These are phyloP conservation scores for Brachyptera putata DNA, from an alignment of 2,888 invertebrate genomes.

Conservation along the genomic window DNA sequence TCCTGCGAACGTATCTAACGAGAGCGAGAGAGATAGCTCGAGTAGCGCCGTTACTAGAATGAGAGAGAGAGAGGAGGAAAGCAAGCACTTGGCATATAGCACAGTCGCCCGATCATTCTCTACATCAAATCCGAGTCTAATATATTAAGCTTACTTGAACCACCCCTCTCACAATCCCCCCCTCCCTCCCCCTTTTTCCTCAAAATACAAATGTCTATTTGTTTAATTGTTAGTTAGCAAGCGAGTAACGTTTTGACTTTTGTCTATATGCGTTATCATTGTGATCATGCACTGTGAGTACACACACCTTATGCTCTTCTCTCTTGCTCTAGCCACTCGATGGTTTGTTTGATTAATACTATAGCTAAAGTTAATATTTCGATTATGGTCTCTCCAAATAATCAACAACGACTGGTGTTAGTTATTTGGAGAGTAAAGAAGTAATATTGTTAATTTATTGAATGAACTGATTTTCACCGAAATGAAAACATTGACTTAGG, in stretches of 20 bases:
- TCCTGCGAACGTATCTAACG: conserved; percentile 17
- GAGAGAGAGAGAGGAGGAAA: neutral
- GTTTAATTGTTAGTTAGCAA: conserved; percentile 19
- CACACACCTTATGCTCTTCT: neutral
- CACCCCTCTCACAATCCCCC: neutral
- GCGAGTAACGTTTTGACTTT: conserved; percentile 2
- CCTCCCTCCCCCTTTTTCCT: neutral
- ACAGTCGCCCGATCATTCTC: neutral
- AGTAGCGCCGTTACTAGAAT: neutral
- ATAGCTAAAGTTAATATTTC: conserved; percentile 16
- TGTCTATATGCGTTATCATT: conserved; percentile 2
- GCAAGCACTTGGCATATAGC: neutral
- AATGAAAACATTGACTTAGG: conserved; percentile 3
- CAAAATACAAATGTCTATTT: conserved; percentile 15
- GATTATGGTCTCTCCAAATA: conserved; percentile 19
- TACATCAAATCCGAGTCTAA: conserved; percentile 22
- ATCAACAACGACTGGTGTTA: conserved; percentile 7
- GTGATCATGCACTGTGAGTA: neutral
- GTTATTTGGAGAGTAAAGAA: conserved; percentile 17
- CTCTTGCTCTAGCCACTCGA: neutral
- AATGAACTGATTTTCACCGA: neutral
- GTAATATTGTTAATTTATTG: conserved; percentile 4
- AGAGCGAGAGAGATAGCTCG: conserved; percentile 6
- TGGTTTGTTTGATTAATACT: conserved; percentile 8
- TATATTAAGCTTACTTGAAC: conserved; percentile 26